Conservation (phyloP, 2,888 invertebrate species). For the Cantharis nigra region DNA sequence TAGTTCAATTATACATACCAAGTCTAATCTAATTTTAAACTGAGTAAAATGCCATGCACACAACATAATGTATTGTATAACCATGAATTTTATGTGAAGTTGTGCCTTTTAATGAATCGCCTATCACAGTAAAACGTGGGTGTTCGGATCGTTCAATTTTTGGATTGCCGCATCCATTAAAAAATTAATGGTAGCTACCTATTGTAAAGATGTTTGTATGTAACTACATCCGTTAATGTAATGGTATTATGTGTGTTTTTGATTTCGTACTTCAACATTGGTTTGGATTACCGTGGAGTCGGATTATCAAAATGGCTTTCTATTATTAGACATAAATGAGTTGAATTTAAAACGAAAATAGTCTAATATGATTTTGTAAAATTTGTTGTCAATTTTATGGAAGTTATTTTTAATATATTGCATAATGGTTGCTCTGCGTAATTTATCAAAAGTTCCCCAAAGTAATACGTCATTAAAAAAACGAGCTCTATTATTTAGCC, state of each 20-base stretch:
- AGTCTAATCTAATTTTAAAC: slow-evolving; percentile 31
- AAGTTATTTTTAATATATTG: background rate
- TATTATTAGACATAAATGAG: background rate
- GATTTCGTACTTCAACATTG: background rate
- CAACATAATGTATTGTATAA: slow-evolving; percentile 9
- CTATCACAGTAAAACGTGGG: background rate
- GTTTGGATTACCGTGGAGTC: background rate
- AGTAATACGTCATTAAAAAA: slow-evolving; percentile 15
- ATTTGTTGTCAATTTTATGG: background rate
- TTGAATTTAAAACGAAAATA: background rate
- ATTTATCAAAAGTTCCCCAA: background rate
- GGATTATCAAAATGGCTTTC: background rate
- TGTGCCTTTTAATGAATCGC: background rate
- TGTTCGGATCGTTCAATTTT: background rate
- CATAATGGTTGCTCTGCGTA: background rate
- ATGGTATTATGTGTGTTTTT: background rate
- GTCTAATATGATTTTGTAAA: background rate
- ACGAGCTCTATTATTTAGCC: slow-evolving; percentile 5
- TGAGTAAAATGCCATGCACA: slow-evolving; percentile 15
- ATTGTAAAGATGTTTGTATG: background rate
- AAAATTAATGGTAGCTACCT: background rate
- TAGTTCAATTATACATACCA: slow-evolving; percentile 30
- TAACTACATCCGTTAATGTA: background rate
- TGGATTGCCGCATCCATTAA: background rate
- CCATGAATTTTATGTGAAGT: background rate